A percentile compares a stretch with the other conserved stretches of the same genome.
Conservation (phyloP, 2,113 vertebrate species). For the Trematocara marginatum region DNA sequence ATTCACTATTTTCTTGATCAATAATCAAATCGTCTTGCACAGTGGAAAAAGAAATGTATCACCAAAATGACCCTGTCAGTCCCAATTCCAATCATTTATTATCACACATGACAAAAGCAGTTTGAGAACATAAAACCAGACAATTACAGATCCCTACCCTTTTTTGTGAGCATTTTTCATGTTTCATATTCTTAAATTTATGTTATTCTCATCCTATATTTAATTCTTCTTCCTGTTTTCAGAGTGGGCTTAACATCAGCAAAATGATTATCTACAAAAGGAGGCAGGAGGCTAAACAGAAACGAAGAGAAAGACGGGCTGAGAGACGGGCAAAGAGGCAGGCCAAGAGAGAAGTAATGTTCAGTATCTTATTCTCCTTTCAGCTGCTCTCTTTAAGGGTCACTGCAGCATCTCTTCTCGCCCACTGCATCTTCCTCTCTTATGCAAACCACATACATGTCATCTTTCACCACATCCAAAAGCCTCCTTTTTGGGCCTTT, state of each 20-base stretch:
- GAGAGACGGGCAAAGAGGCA: conserved; percentile 75
- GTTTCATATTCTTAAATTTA: background rate
- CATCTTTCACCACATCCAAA: background rate
- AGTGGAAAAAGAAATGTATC: background rate
- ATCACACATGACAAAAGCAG: background rate
- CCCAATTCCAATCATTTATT: background rate
- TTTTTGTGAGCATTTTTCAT: background rate
- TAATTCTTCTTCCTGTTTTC: background rate
- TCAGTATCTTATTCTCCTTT: background rate
- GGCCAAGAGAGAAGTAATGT: conserved; percentile 66
- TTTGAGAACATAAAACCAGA: background rate
- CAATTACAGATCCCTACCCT: background rate
- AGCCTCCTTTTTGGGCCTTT: background rate
- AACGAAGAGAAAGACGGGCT: conserved; percentile 72
- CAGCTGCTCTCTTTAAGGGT: background rate
- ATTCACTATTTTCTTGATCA: background rate
- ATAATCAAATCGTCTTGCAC: background rate
- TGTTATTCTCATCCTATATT: background rate
- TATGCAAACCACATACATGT: background rate
- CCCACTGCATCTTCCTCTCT: background rate
- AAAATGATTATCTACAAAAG: conserved; percentile 84
- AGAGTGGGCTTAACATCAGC: conserved; percentile 86
- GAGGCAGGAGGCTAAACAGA: conserved; percentile 81
- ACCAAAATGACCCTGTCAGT: background rate
- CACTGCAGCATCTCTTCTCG: background rate